phyloP scores from a whole-genome alignment of 2,888 invertebrate genomes.

The Macaria notata region DNA sequence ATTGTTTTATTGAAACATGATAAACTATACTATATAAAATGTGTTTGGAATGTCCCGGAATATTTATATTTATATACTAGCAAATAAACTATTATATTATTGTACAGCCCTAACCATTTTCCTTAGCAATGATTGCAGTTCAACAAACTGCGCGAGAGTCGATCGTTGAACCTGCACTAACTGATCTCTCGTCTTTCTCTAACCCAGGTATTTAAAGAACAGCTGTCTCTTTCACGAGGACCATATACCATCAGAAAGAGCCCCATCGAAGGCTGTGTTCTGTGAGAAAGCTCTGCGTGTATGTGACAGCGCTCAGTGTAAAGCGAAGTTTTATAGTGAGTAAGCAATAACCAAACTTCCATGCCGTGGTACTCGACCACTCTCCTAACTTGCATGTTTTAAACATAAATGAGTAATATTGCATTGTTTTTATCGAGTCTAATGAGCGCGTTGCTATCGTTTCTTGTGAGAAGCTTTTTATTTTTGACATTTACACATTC shows the following conservation, averaged over 20 bases:
- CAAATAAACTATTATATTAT: too few relatives aligned
- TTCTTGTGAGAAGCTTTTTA: conserved; percentile 17
- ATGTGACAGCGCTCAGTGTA: conserved; percentile 45
- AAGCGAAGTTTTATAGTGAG: conserved; percentile 31
- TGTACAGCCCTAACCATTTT: conserved; percentile 68
- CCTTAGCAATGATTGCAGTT: conserved; percentile 78
- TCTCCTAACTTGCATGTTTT: conserved; percentile 49
- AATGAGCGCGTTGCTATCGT: conserved; percentile 28
- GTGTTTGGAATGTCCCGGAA: too few relatives aligned
- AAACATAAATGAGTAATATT: conserved; percentile 44
- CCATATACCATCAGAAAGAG: conserved; percentile 55
- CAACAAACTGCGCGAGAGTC: conserved; percentile 79
- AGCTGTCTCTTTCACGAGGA: conserved; percentile 51
- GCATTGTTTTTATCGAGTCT: conserved; percentile 39
- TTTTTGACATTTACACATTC: neutral
- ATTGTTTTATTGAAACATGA: too few relatives aligned
- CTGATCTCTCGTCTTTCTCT: conserved; percentile 60
- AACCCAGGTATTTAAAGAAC: conserved; percentile 36
- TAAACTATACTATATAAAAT: too few relatives aligned
- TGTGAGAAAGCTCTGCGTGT: conserved; percentile 46
- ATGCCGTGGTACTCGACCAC: conserved; percentile 40
- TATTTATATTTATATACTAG: too few relatives aligned
- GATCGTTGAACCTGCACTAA: conserved; percentile 78
- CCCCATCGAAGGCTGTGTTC: conserved; percentile 59
- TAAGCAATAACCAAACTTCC: conserved; percentile 32